Evolutionary conservation across 2,113 vertebrate genomes (phyloP), one percentile per base, ranked within the genome.

Genomic region (Pipra filicauda): DNA sequence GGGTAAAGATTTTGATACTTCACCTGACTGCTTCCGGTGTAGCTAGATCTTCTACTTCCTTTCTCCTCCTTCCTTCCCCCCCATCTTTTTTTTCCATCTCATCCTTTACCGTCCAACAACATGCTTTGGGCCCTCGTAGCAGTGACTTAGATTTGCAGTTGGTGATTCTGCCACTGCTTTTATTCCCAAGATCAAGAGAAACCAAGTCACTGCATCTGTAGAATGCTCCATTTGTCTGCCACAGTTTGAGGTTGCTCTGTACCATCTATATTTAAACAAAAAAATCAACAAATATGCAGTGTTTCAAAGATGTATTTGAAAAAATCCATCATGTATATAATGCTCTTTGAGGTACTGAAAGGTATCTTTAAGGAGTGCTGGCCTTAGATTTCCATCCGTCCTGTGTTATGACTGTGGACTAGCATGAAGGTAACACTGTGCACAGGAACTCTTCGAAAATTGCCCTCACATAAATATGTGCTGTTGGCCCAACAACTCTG

Each of bases 321-420:
- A 83, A 88, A 57, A 43, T 48, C 30, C 8, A 26, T 57, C 3
- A 54, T 28, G 22, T 21, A 26, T 30, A 1, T 54, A 44, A 17
- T 23, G 28, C 24, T 6, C n/a, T 91, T 67, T 55, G 44, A 51
- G 44, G 31, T 24, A 55, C 12, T 44, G 14, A 71, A 74, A 46
- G 20, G 7, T 69, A 11, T 55, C 13, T 83, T 66, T 78, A 78
- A 59, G 24, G 21, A 67, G 5, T 35, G 6, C 21, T 81, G 41
- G 12, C 31, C 23, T 86, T 82, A 31, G 15, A 8, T 51, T 35
- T 71, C 35, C 5, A 14, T 52, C 52, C 27, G 22, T 76, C n/a
- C 62, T 0, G 0, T 23, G 17, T 28, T 65, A 61, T 2, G 10
- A 37, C 21, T 57, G 26, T 12, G 2, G 44, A 43, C 0, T 1